These are phyloP conservation scores for Lasaia peninsularis DNA, from an alignment of 1,140 invertebrate genomes.

Conservation along the genomic window DNA sequence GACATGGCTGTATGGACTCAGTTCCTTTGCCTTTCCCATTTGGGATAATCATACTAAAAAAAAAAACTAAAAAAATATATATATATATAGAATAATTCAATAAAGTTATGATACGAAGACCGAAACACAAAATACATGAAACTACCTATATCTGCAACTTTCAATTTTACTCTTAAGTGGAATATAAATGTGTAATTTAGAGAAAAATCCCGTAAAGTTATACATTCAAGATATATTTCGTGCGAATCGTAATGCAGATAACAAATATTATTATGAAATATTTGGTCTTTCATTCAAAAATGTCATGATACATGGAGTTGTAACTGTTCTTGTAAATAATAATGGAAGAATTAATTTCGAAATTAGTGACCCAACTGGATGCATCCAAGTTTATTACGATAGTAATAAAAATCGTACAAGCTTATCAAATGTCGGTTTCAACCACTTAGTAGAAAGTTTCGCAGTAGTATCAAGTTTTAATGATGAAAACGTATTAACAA, in stretches of 20 bases:
- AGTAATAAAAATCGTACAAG: conserved; percentile 41
- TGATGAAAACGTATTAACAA: conserved; percentile 40
- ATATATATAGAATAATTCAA: no score
- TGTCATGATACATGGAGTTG: conserved; percentile 60
- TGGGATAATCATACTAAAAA: no score
- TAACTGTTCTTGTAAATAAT: conserved; percentile 49
- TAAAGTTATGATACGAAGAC: no score
- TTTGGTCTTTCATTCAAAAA: conserved; percentile 60
- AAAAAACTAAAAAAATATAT: no score
- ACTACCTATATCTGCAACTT: no score
- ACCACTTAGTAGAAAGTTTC: conserved; percentile 39
- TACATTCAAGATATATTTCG: conserved; percentile 68
- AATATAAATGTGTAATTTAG: conserved; percentile 22
- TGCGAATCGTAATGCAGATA: conserved; percentile 41
- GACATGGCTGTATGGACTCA: no score
- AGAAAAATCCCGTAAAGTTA: conserved; percentile 52
- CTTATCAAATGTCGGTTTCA: conserved; percentile 30
- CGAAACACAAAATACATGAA: no score
- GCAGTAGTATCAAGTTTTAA: conserved; percentile 31
- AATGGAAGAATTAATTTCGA: conserved; percentile 43
- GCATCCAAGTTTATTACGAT: conserved; percentile 55
- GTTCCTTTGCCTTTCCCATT: no score
- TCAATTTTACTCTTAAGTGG: neutral
- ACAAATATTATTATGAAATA: conserved; percentile 61
- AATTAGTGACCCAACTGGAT: conserved; percentile 56